Evolutionary conservation across 2,888 invertebrate genomes (phyloP).

Genomic region (Hirudinaria manillensis): DNA sequence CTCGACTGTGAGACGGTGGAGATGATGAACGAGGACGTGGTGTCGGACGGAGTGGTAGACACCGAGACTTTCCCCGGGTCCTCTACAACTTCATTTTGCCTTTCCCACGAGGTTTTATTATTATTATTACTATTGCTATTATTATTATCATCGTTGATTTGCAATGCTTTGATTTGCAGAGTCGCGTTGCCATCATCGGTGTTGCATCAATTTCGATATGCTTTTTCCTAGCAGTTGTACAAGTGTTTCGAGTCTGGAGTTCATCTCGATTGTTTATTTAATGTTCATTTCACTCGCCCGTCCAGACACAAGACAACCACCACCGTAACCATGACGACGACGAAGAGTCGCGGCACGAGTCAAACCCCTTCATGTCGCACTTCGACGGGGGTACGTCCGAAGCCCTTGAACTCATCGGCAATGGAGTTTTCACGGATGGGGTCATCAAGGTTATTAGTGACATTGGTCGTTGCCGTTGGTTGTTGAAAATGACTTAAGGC

Average conservation of each 20-base stretch:
- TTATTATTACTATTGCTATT: not conserved
- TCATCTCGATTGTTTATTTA: no score
- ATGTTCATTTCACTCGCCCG: no score
- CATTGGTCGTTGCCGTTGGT: no score
- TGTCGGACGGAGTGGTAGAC: not conserved
- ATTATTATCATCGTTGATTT: not conserved
- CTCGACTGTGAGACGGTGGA: constrained; percentile 16
- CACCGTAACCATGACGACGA: not conserved
- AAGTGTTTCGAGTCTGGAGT: no score
- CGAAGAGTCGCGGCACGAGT: not conserved
- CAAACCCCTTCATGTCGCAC: constrained; percentile 8
- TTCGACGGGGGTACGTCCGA: constrained; percentile 2
- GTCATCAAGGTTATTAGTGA: constrained; percentile 1
- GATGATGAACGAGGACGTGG: constrained; percentile 13
- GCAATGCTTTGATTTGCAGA: not conserved
- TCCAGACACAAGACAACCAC: no score
- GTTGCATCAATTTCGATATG: no score
- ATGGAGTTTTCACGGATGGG: not conserved
- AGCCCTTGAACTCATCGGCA: constrained; percentile 7
- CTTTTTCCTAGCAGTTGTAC: no score
- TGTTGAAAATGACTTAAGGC: no score
- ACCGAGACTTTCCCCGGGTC: not conserved
- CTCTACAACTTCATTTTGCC: not conserved
- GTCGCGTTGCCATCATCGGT: no score
- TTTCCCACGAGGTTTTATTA: not conserved